phyloP scores from a whole-genome alignment of 2,888 invertebrate genomes.

The Physocephala rufipes region DNA sequence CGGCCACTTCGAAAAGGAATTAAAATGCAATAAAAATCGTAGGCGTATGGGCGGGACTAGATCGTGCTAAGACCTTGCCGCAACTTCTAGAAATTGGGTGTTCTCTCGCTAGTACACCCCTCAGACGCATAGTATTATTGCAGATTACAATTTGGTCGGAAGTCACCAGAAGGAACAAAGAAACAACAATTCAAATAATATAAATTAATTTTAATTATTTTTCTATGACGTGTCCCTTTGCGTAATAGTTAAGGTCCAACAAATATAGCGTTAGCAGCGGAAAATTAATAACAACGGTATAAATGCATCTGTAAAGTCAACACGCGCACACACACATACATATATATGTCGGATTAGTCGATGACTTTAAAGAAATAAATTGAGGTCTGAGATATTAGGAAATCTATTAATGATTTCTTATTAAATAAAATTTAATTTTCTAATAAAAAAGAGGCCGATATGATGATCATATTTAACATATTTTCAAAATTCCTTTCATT shows the following conservation, averaged over 20 bases:
- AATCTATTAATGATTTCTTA: too few species aligned
- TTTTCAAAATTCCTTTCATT: too few species aligned
- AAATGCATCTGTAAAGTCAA: too few species aligned
- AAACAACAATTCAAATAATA: slow-evolving; percentile 31
- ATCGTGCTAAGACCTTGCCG: background rate
- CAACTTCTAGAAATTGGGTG: too few species aligned
- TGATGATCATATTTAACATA: too few species aligned
- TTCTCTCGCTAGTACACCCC: too few species aligned
- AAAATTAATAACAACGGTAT: background rate
- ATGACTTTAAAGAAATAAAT: too few species aligned
- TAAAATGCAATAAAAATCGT: slow-evolving; percentile 35
- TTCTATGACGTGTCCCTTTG: slow-evolving; percentile 24
- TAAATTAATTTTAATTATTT: slow-evolving; percentile 35
- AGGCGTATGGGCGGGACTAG: background rate
- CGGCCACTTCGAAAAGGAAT: slow-evolving; percentile 29
- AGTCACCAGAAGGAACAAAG: slow-evolving; percentile 19
- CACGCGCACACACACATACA: background rate
- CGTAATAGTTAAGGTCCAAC: slow-evolving; percentile 8
- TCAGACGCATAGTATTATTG: background rate
- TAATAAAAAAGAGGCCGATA: too few species aligned
- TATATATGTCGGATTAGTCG: slow-evolving; percentile 8
- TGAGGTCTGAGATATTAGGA: too few species aligned
- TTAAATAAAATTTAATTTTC: too few species aligned
- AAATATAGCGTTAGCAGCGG: slow-evolving; percentile 7
- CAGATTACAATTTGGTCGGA: background rate